Conservation (phyloP, 2,113 vertebrate species). For the Neolamprologus variostigma region DNA sequence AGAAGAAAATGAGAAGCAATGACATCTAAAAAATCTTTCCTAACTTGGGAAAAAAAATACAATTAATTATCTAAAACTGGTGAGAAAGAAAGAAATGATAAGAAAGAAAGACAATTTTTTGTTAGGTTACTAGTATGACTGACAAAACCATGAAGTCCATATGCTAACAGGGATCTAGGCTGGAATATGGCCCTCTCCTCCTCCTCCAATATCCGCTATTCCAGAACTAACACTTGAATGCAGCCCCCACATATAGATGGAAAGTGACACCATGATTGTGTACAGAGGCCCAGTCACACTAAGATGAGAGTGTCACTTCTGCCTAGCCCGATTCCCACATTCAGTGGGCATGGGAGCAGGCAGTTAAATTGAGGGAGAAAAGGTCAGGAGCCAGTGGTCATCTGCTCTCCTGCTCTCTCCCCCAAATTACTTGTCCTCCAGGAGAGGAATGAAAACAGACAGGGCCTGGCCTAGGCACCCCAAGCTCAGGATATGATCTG, state of each 20-base stretch:
- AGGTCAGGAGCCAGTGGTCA: conserved; percentile 78
- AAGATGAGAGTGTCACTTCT: conserved; percentile 78
- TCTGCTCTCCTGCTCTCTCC: conserved; percentile 67
- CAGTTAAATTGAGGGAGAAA: conserved; percentile 83
- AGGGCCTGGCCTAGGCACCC: conserved; percentile 51
- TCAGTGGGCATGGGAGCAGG: conserved; percentile 43
- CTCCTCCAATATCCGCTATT: not conserved
- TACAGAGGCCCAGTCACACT: conserved; percentile 38
- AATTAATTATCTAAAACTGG: not conserved
- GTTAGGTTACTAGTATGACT: not conserved
- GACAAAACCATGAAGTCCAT: not conserved
- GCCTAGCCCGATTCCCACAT: conserved; percentile 71
- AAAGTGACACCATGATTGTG: conserved; percentile 72
- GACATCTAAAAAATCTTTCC: not conserved
- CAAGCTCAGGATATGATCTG: conserved; percentile 56
- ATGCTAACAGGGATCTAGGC: conserved; percentile 28
- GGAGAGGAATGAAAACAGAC: conserved; percentile 75
- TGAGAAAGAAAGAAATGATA: not conserved
- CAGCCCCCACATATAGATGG: conserved; percentile 50
- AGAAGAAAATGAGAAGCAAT: not conserved
- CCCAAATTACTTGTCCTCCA: conserved; percentile 64
- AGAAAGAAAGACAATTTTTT: not conserved
- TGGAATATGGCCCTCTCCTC: not conserved
- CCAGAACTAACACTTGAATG: conserved; percentile 4
- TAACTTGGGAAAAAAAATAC: not conserved